Evolutionary conservation across 2,888 invertebrate genomes (phyloP), one percentile per base, ranked within the genome.

Genomic region (Orgyia antiqua): DNA sequence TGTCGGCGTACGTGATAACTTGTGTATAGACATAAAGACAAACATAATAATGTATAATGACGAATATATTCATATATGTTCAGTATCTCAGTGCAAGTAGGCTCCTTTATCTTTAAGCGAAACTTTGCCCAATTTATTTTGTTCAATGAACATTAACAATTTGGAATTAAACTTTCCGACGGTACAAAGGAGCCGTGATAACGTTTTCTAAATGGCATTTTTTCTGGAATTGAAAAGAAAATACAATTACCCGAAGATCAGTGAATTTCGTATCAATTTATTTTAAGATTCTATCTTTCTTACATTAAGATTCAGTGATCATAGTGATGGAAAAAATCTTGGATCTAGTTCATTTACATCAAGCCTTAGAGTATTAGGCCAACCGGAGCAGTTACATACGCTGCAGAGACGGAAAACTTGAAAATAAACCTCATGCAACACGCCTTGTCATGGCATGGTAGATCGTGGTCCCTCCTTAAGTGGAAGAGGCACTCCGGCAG

Each of bases 71-170:
- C n/a, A 19, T 10, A 19, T 48, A 31, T 38, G 44, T 46, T 48
- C 49, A 31, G 51, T 50, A 47, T 51, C 47, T 51, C 45, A 54
- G 42, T 28, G 37, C 42, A 51, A 57, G 43, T 48, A 53, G 51
- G 51, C 44, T 48, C 56, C 60, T 64, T 64, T 53, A 64, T 63
- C 55, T 57, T 41, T 15, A 34, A 26, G 30, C 27, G 29, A 47
- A 62, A 64, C 52, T 63, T 67, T 51, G 32, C 42, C 57, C 57
- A 63, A 67, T 67, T 67, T 65, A 59, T 59, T 51, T 59, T 53
- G 59, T 58, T 66, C 60, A 67, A 48, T 66, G 62, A 68, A 63
- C 61, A 58, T 61, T 56, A 65, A 58, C 61, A 61, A 62, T 61
- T 56, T 55, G 48, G 47, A 61, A 66, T 56, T 60, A 58, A 65